These are phyloP conservation scores for Fulica atra DNA, from an alignment of 2,113 vertebrate genomes.

Conservation along the genomic window DNA sequence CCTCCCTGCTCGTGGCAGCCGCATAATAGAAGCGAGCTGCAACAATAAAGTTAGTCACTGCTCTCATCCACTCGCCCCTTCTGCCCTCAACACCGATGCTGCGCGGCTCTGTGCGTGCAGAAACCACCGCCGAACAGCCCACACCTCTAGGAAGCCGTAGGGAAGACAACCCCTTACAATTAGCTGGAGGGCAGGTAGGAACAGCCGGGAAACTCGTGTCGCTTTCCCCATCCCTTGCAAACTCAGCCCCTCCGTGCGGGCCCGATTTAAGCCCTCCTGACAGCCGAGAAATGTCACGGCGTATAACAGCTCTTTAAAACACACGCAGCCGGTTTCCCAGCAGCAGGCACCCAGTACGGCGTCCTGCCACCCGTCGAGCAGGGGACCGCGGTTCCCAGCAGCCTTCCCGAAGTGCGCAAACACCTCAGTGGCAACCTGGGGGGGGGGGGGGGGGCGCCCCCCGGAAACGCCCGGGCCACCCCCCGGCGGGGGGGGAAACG, in stretches of 20 bases:
- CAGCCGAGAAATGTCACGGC: not conserved
- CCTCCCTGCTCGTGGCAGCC: not conserved
- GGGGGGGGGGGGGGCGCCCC: not conserved
- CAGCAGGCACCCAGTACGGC: not conserved
- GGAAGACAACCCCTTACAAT: not conserved
- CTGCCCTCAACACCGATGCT: not conserved
- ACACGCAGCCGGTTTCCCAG: not conserved
- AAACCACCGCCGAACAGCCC: not conserved
- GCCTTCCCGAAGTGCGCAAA: not conserved
- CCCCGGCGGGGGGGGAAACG: not conserved
- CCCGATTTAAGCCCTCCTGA: not conserved
- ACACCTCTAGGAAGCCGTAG: not conserved
- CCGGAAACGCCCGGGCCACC: not conserved
- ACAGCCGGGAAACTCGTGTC: not conserved
- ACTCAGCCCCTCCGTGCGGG: not conserved
- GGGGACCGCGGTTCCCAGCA: not conserved
- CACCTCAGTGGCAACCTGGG: not conserved
- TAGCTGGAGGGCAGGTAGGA: not conserved
- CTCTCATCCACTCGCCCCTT: not conserved
- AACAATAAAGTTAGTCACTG: not conserved
- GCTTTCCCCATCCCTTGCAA: not conserved
- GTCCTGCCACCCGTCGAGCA: not conserved
- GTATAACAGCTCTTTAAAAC: not conserved
- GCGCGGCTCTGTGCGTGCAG: not conserved
- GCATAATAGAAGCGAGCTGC: not conserved